Conservation (phyloP, 1,140 invertebrate species). For the Sinella curviseta region DNA sequence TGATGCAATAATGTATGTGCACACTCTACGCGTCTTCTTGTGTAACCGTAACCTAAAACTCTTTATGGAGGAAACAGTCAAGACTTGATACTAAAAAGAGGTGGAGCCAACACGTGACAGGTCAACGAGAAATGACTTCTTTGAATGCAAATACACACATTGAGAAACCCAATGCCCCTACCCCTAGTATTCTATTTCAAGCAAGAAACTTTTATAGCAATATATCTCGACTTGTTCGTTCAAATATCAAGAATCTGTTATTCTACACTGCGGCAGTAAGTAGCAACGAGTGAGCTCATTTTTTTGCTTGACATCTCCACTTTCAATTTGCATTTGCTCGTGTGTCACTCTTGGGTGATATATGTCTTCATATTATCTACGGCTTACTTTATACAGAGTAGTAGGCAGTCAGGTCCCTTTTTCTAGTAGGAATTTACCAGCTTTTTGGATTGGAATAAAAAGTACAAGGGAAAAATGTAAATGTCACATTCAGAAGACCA, state of each 20-base stretch:
- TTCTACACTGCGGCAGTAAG: no score
- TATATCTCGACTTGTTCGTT: background rate
- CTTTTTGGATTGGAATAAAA: background rate
- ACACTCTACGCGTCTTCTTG: background rate
- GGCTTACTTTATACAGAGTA: background rate
- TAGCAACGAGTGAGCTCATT: background rate
- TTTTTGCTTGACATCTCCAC: background rate
- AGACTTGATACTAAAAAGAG: constrained; percentile 16
- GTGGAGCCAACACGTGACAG: constrained; percentile 19
- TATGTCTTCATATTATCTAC: background rate
- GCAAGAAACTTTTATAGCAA: background rate
- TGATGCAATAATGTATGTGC: background rate
- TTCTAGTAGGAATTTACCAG: background rate
- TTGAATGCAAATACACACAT: background rate
- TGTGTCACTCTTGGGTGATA: constrained; percentile 9
- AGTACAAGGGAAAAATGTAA: background rate
- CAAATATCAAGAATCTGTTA: no score
- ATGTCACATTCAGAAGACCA: background rate
- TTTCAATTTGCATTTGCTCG: constrained; percentile 22
- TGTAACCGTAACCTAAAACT: constrained; percentile 16
- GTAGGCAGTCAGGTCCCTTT: background rate
- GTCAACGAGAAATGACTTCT: constrained; percentile 19
- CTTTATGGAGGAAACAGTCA: background rate
- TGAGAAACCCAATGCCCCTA: background rate
- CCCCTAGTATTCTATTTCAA: background rate